These are phyloP conservation scores for Oreochromis tanganicae DNA, from an alignment of 2,113 vertebrate species.

Conservation along the genomic window DNA sequence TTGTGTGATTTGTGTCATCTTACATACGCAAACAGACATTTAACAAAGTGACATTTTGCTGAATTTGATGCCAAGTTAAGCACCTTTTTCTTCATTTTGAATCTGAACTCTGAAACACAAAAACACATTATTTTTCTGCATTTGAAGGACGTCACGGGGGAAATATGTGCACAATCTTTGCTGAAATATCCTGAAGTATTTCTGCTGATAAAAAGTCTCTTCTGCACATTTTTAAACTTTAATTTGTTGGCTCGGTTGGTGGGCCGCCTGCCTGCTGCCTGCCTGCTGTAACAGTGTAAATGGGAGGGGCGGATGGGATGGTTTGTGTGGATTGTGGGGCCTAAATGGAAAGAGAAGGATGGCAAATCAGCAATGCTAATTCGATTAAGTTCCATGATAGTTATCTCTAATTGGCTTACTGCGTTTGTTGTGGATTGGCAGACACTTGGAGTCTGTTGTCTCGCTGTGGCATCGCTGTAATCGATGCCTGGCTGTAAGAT, in stretches of 20 bases:
- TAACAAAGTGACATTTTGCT: background rate
- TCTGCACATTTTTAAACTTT: background rate
- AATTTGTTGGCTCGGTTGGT: background rate
- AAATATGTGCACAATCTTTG: background rate
- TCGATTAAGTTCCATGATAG: constrained; percentile 34
- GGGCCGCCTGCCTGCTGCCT: background rate
- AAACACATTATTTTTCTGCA: background rate
- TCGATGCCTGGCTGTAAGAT: background rate
- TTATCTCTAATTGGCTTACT: constrained; percentile 50
- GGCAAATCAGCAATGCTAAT: constrained; percentile 35
- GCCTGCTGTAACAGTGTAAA: background rate
- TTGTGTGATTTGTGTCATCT: background rate
- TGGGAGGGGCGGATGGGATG: background rate
- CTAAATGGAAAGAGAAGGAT: constrained; percentile 16
- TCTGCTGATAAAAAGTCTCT: background rate
- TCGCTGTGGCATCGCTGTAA: background rate
- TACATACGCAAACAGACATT: background rate
- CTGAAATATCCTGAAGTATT: background rate
- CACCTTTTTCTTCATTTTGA: fast-evolving
- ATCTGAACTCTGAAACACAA: background rate
- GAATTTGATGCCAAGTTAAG: background rate
- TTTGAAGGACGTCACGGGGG: background rate
- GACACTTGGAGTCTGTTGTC: constrained; percentile 10
- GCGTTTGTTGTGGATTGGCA: constrained; percentile 10
- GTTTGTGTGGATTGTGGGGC: background rate